Evolutionary conservation across 2,797 vertebrate species (phyloP).

Genomic region (Lateolabrax maculatus): DNA sequence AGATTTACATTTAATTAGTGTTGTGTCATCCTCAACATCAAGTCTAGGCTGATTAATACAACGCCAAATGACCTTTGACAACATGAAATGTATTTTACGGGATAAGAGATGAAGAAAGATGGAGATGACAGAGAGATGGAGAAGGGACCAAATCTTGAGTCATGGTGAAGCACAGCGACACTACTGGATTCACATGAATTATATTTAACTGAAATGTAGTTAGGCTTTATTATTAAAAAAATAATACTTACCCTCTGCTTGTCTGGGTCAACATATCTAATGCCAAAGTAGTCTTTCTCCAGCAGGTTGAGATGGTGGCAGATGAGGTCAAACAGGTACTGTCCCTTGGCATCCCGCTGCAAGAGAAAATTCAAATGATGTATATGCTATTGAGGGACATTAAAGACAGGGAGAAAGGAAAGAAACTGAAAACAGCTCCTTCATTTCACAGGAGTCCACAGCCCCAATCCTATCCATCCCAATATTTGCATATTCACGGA

Average conservation of each 20-base stretch:
- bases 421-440: background rate
- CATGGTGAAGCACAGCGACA: background rate
- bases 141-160: conserved; percentile 26
- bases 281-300: conserved; percentile 98
- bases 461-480: background rate
- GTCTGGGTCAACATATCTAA: conserved; percentile 96
- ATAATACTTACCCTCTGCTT: conserved; percentile 92
- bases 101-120: background rate
- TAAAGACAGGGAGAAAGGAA: background rate
- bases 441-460: background rate
- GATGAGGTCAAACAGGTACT: conserved; percentile 96
- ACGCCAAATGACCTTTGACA: background rate
- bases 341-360: conserved; percentile 96
- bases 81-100: background rate
- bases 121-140: background rate
- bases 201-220: background rate
- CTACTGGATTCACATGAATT: background rate
- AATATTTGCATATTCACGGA: conserved; percentile 22
- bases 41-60: background rate
- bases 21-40: background rate
- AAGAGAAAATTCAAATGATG: conserved; percentile 39
- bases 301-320: conserved; percentile 97
- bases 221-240: conserved; percentile 1
- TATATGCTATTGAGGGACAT: background rate
- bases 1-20: conserved; percentile 11